phyloP scores from a whole-genome alignment of 2,113 vertebrate genomes.

The Poicephalus meyeri region DNA sequence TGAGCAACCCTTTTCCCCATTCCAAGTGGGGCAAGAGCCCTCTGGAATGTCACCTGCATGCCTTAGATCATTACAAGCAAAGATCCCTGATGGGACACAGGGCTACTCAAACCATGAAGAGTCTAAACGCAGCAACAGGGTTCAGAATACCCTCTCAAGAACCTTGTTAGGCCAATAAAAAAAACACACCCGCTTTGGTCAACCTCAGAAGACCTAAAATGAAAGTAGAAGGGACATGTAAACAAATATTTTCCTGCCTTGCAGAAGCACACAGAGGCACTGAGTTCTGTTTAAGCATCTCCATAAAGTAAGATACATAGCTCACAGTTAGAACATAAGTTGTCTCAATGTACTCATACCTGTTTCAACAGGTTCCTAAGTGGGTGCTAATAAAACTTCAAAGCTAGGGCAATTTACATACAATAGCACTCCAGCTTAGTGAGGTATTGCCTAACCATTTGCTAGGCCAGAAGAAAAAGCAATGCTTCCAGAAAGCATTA shows the following conservation, averaged over 20 bases:
- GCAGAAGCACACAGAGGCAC: neutral
- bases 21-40: neutral
- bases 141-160: neutral
- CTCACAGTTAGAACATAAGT: neutral
- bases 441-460: neutral
- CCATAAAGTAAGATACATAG: neutral
- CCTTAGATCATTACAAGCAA: neutral
- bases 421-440: neutral
- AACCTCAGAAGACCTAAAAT: neutral
- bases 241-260: neutral
- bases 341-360: neutral
- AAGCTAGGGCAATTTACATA: neutral
- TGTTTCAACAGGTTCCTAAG: slow-evolving; percentile 23
- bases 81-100: neutral
- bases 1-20: neutral
- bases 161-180: neutral
- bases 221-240: neutral
- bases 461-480: neutral
- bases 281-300: neutral
- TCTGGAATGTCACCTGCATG: neutral
- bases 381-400: neutral
- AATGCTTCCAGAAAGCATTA: neutral
- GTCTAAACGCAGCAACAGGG: neutral
- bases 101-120: neutral
- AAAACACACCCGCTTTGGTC: neutral